Conservation (phyloP, 1,140 invertebrate genomes). For the Centruroides sculpturatus region DNA sequence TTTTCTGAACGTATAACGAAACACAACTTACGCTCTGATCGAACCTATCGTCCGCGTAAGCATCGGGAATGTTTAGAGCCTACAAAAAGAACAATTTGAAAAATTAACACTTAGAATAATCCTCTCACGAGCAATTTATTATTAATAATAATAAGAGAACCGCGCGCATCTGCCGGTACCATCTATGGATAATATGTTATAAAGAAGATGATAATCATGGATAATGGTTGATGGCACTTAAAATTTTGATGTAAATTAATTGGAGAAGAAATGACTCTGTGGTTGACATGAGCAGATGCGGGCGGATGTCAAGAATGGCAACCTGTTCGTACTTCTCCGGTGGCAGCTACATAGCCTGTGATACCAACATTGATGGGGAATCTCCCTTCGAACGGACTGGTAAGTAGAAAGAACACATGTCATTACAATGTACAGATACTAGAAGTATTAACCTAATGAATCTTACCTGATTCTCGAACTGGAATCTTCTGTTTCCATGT, state of each 20-base stretch:
- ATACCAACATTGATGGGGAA: conserved; percentile 94
- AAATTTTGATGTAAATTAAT: too few relatives aligned
- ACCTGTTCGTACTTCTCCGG: conserved; percentile 36
- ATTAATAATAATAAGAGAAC: too few relatives aligned
- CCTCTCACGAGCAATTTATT: too few relatives aligned
- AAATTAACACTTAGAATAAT: background rate
- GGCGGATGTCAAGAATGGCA: too few relatives aligned
- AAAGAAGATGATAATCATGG: too few relatives aligned
- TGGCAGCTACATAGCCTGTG: conserved; percentile 63
- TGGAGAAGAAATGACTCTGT: too few relatives aligned
- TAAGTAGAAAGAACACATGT: conserved; percentile 2
- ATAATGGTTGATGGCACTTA: too few relatives aligned
- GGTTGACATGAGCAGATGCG: too few relatives aligned
- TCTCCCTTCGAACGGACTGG: conserved; percentile 60
- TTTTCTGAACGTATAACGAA: too few relatives aligned
- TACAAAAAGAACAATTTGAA: conserved; percentile 25
- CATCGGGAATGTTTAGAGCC: conserved; percentile 79
- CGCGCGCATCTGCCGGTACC: too few relatives aligned
- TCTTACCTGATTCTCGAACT: conserved; percentile 53
- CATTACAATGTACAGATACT: background rate
- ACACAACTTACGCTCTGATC: conserved; percentile 44
- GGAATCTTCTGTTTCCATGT: conserved; percentile 53
- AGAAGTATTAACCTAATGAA: too few relatives aligned
- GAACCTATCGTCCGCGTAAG: conserved; percentile 81
- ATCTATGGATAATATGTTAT: too few relatives aligned